Evolutionary conservation across 2,888 invertebrate species (phyloP), one percentile per base, ranked within the genome.

Genomic region (Belgica antarctica): DNA sequence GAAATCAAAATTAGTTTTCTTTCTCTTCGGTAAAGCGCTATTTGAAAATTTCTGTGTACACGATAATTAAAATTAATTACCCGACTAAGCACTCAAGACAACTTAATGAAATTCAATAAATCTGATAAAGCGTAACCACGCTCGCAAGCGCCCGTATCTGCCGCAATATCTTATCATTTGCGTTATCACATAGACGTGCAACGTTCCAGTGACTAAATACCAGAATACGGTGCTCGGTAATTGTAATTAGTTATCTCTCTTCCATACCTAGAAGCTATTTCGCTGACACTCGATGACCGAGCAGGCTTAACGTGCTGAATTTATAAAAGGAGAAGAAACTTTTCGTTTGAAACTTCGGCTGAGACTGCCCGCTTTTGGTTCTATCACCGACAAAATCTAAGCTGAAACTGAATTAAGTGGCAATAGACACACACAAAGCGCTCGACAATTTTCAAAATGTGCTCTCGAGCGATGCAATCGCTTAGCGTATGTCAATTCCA

Each of bases 401-500:
- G 46, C 46, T 7, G 15, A 12, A 7, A 46, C 46, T 46, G 46
- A 46, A 7, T 4, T 3, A 46, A 46, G 17, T 12, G 4, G 8
- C 4, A 12, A 46, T 7, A 46, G 4, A 12, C 7, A 12, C 17
- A 15, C 12, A 7, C 5, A 46, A 31, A 12, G 4, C 46, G 46
- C 46, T 46, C 46, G 5, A 12, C n/a, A n/a, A n/a, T n/a, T n/a
- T n/a, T n/a, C n/a, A n/a, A n/a, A n/a, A n/a, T n/a, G n/a, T n/a
- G n/a, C 8, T 7, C 59, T 12, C 25, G 59, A 27, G 19, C 41
- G 24, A 22, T 63, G 10, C n/a, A 68, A 68, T 68, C 47, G 57
- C 34, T 68, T 57, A 57, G 68, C 68, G 68, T 68, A 28, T 68
- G 68, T 68, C 68, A 68, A 15, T 57, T 68, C 52, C 12, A 52